These are phyloP conservation scores for Drosophila sucinea DNA, from an alignment of 1,140 invertebrate species.

Conservation along the genomic window DNA sequence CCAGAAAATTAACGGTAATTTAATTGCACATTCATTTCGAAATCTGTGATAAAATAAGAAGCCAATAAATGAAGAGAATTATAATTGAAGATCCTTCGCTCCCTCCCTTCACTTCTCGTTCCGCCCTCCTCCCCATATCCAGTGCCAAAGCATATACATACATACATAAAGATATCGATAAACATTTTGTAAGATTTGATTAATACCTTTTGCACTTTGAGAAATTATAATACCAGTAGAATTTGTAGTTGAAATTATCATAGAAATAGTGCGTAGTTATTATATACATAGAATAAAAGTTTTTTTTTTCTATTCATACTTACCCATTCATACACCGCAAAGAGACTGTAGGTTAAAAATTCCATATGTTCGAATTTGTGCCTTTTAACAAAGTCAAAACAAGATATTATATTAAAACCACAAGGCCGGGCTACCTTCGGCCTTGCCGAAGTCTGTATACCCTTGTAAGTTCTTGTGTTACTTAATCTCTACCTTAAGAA, in stretches of 20 bases:
- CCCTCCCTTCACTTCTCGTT: constrained; percentile 28
- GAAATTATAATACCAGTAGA: constrained; percentile 33
- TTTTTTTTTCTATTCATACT: constrained; percentile 37
- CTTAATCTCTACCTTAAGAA: too few species aligned
- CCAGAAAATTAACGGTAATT: background rate
- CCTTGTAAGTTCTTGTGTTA: too few species aligned
- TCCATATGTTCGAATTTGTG: constrained; percentile 52
- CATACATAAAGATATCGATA: background rate
- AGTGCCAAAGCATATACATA: background rate
- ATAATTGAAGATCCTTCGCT: constrained; percentile 16
- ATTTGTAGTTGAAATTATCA: constrained; percentile 42
- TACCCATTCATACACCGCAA: constrained; percentile 51
- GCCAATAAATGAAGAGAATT: background rate
- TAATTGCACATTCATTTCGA: constrained; percentile 57
- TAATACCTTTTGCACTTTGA: constrained; percentile 54
- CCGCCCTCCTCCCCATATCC: background rate
- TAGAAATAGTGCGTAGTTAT: background rate
- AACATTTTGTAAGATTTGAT: constrained; percentile 17
- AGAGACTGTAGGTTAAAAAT: constrained; percentile 54
- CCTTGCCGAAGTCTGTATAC: too few species aligned
- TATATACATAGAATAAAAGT: constrained; percentile 32
- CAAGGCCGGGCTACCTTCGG: too few species aligned
- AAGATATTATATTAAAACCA: constrained; percentile 9
- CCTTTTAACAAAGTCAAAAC: constrained; percentile 53
- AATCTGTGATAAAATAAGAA: constrained; percentile 72